Percentiles rank a stretch among this genome's conserved stretches.
These are phyloP conservation scores for Cataglyphis cursor DNA, from an alignment of 2,888 invertebrate genomes.

Conservation along the genomic window DNA sequence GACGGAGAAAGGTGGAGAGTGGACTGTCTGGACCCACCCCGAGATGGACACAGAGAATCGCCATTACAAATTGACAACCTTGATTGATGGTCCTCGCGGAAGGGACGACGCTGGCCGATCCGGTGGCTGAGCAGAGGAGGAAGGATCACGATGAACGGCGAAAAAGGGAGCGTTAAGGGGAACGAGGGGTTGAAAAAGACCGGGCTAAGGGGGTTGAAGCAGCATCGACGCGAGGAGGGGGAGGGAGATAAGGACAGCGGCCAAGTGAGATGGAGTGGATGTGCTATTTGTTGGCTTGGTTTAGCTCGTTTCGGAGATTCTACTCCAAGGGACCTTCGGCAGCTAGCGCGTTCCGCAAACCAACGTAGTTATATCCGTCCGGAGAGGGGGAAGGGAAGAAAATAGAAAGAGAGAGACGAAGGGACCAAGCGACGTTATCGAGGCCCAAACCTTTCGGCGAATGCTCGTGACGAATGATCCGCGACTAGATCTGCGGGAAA, in stretches of 20 bases:
- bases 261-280: slow-evolving; percentile 81
- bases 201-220: slow-evolving; percentile 68
- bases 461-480: slow-evolving; percentile 86
- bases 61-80: slow-evolving; percentile 88
- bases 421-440: slow-evolving; percentile 82
- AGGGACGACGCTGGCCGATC: slow-evolving; percentile 75
- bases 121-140: slow-evolving; percentile 68
- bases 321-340: slow-evolving; percentile 68
- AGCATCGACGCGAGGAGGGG: slow-evolving; percentile 66
- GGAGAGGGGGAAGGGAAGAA: slow-evolving; percentile 37
- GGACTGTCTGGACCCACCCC: slow-evolving; percentile 79
- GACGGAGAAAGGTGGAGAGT: slow-evolving; percentile 64
- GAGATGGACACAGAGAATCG: slow-evolving; percentile 87
- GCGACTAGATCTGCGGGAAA: slow-evolving; percentile 79
- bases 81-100: slow-evolving; percentile 87
- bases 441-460: slow-evolving; percentile 84
- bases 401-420: slow-evolving; percentile 53
- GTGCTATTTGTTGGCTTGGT: slow-evolving; percentile 58
- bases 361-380: slow-evolving; percentile 68
- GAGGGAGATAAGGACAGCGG: slow-evolving; percentile 65
- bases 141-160: slow-evolving; percentile 68
- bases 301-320: slow-evolving; percentile 59
- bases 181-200: slow-evolving; percentile 69
- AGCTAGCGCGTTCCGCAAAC: slow-evolving; percentile 77
- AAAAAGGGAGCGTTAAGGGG: slow-evolving; percentile 76